Percentiles rank a stretch among this genome's conserved stretches.
Evolutionary conservation across 1,140 invertebrate genomes (phyloP).

Genomic region (Myzus persicae): DNA sequence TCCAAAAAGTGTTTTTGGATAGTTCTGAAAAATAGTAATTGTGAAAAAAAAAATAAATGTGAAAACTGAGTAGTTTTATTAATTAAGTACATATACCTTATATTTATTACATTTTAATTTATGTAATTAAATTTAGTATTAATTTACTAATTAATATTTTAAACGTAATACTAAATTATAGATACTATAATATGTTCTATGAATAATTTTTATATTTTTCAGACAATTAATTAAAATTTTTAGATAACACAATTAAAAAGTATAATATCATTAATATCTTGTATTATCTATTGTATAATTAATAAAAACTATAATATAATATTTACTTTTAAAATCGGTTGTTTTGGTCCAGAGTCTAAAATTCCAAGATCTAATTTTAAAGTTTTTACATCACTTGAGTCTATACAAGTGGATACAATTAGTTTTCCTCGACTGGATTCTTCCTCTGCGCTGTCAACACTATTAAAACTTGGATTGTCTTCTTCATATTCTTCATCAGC

Average conservation of each 20-base stretch:
- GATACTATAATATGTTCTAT: neutral
- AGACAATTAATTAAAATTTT: neutral
- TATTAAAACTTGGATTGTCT: neutral
- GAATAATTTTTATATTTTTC: neutral
- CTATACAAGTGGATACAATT: neutral
- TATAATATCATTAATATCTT: neutral
- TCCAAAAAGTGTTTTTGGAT: neutral
- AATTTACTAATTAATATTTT: no score
- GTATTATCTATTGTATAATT: neutral
- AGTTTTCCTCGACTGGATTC: neutral
- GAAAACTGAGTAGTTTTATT: neutral
- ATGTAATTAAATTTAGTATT: no score
- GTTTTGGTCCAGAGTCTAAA: neutral
- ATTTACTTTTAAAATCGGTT: slow-evolving; percentile 1
- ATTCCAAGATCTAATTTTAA: neutral
- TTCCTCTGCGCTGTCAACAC: neutral
- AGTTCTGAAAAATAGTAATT: neutral
- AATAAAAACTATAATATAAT: neutral
- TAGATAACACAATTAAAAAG: neutral
- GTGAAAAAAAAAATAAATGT: neutral
- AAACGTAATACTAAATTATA: no score
- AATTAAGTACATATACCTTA: no score
- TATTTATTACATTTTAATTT: no score
- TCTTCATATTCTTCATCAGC: neutral
- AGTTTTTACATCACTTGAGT: neutral